These are phyloP conservation scores for Aphaenogaster floridana DNA, from an alignment of 1,140 invertebrate genomes.

Conservation along the genomic window DNA sequence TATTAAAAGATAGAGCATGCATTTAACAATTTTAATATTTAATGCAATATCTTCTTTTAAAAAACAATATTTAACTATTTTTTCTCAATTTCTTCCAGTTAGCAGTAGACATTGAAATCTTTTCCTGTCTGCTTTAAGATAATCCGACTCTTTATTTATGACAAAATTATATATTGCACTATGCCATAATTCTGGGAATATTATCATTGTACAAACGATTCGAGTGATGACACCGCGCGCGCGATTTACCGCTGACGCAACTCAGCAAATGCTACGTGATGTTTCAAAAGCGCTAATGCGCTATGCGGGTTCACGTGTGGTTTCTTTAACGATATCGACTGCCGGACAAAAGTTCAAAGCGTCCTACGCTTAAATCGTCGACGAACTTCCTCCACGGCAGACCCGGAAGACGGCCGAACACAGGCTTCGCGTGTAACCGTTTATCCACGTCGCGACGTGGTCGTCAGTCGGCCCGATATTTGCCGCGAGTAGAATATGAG, in stretches of 20 bases:
- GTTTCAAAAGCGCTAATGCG: constrained; percentile 17
- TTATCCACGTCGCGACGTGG: constrained; percentile 35
- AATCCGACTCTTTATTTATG: not conserved
- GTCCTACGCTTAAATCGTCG: constrained; percentile 40
- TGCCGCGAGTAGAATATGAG: constrained; percentile 30
- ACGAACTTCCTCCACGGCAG: constrained; percentile 8
- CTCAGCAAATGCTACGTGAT: constrained; percentile 29
- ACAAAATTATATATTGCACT: not conserved
- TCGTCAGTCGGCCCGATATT: constrained; percentile 40
- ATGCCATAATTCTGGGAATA: not conserved
- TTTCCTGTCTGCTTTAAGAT: not conserved
- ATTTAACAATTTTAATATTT: not conserved
- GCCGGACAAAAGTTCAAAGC: constrained; percentile 12
- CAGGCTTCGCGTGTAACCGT: constrained; percentile 23
- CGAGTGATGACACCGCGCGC: not conserved
- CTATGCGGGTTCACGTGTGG: not conserved
- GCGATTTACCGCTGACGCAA: constrained; percentile 28
- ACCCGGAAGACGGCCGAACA: constrained; percentile 32
- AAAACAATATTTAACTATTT: not conserved
- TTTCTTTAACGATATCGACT: constrained; percentile 21
- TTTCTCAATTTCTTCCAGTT: not conserved
- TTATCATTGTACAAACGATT: constrained; percentile 35
- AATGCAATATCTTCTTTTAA: not conserved
- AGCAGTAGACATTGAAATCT: not conserved
- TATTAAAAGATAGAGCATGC: not conserved